Evolutionary conservation across 2,888 invertebrate genomes (phyloP).

Genomic region (Ophion slaviceki): DNA sequence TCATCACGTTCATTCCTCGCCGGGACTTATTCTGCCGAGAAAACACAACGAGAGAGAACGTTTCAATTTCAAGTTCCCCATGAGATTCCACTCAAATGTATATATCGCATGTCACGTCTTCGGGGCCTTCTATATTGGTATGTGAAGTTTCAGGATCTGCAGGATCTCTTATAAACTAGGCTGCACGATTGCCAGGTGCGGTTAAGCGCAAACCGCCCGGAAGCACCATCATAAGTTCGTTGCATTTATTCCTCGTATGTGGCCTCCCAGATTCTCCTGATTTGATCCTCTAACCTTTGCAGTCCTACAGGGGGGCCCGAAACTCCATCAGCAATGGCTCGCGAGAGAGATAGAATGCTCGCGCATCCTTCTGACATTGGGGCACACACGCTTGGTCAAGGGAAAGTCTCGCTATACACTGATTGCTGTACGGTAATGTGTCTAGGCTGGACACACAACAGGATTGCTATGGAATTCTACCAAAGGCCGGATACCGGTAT

Average conservation of each 20-base stretch:
- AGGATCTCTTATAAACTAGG: slow-evolving; percentile 4
- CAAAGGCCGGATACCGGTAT: slow-evolving; percentile 53
- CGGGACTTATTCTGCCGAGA: slow-evolving; percentile 52
- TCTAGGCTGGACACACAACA: slow-evolving; percentile 28
- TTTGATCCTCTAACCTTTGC: slow-evolving; percentile 31
- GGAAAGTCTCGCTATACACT: slow-evolving; percentile 47
- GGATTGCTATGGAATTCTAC: slow-evolving; percentile 43
- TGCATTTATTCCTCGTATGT: slow-evolving; percentile 29
- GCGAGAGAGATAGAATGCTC: slow-evolving; percentile 29
- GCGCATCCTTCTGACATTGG: slow-evolving; percentile 10
- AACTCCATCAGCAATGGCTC: slow-evolving; percentile 26
- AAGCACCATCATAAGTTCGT: slow-evolving; percentile 47
- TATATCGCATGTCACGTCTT: slow-evolving; percentile 37
- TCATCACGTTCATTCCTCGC: slow-evolving; percentile 59
- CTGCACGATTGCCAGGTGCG: neutral
- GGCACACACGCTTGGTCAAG: slow-evolving; percentile 29
- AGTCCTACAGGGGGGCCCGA: neutral
- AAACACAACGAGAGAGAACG: slow-evolving; percentile 49
- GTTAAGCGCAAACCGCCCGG: slow-evolving; percentile 45
- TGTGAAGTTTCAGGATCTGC: neutral
- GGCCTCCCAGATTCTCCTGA: slow-evolving; percentile 9
- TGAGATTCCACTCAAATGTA: slow-evolving; percentile 3
- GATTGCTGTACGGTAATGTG: slow-evolving; percentile 10
- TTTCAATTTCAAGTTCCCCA: slow-evolving; percentile 59
- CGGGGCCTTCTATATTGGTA: neutral